A percentile compares a stretch with the other conserved stretches of the same genome.
phyloP scores from a whole-genome alignment of 2,113 vertebrate genomes.

The Fukomys damarensis region DNA sequence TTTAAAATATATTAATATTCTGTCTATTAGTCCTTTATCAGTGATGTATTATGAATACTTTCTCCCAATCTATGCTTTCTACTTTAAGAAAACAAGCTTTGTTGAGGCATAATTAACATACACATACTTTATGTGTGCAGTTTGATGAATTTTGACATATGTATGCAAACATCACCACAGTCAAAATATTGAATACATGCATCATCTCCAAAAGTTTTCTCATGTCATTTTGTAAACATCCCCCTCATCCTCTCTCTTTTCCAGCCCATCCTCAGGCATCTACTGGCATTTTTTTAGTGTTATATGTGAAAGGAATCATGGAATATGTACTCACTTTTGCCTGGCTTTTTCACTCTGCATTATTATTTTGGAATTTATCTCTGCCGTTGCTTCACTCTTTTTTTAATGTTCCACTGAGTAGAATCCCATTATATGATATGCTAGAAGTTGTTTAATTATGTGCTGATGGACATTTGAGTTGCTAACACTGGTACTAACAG shows the following conservation, averaged over 20 bases:
- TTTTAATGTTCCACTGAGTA: background rate
- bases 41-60: background rate
- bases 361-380: background rate
- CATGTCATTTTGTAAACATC: background rate
- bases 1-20: background rate
- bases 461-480: background rate
- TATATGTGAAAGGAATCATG: conserved; percentile 29
- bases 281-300: background rate
- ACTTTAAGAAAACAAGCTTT: background rate
- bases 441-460: background rate
- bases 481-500: background rate
- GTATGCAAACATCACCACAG: background rate
- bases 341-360: background rate
- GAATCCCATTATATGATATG: background rate
- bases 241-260: background rate
- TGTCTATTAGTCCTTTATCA: background rate
- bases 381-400: background rate
- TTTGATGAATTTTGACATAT: background rate
- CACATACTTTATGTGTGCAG: background rate
- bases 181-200: background rate
- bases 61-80: background rate
- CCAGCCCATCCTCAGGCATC: background rate
- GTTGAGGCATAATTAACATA: background rate
- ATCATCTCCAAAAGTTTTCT: background rate
- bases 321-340: background rate